These are phyloP conservation scores for Pogonomyrmex californicus DNA, from an alignment of 1,140 invertebrate species.

Conservation along the genomic window DNA sequence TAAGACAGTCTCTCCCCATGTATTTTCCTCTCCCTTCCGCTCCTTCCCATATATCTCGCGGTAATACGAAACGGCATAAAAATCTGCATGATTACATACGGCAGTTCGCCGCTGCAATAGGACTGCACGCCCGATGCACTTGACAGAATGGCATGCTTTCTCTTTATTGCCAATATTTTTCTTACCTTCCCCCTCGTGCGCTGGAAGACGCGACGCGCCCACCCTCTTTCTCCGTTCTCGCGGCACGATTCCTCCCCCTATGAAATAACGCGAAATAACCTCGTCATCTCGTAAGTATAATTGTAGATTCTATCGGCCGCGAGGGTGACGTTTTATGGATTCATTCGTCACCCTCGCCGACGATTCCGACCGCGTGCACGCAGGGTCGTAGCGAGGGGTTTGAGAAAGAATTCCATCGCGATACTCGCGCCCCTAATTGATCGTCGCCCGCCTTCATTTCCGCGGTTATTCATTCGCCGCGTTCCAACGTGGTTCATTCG, in stretches of 20 bases:
- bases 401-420: slow-evolving; percentile 49
- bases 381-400: not conserved
- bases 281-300: slow-evolving; percentile 68
- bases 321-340: slow-evolving; percentile 68
- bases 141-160: slow-evolving; percentile 34
- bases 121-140: not conserved
- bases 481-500: not conserved
- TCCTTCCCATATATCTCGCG: not conserved
- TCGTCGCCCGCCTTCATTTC: slow-evolving; percentile 63
- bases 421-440: slow-evolving; percentile 64
- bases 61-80: slow-evolving; percentile 54
- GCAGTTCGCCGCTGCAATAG: slow-evolving; percentile 8
- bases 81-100: slow-evolving; percentile 64
- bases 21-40: not conserved
- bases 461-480: slow-evolving; percentile 42
- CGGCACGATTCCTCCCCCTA: not conserved
- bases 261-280: slow-evolving; percentile 64
- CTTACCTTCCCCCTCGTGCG: not conserved
- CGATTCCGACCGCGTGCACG: not conserved
- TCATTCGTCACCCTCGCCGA: slow-evolving; percentile 70
- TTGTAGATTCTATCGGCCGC: slow-evolving; percentile 72
- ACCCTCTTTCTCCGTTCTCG: not conserved
- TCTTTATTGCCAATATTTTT: slow-evolving; percentile 71
- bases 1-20: not conserved
- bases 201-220: not conserved